A percentile compares a stretch with the other conserved stretches of the same genome.
phyloP scores from a whole-genome alignment of 1,140 invertebrate species.

The Pseudomyrmex cubaensis region DNA sequence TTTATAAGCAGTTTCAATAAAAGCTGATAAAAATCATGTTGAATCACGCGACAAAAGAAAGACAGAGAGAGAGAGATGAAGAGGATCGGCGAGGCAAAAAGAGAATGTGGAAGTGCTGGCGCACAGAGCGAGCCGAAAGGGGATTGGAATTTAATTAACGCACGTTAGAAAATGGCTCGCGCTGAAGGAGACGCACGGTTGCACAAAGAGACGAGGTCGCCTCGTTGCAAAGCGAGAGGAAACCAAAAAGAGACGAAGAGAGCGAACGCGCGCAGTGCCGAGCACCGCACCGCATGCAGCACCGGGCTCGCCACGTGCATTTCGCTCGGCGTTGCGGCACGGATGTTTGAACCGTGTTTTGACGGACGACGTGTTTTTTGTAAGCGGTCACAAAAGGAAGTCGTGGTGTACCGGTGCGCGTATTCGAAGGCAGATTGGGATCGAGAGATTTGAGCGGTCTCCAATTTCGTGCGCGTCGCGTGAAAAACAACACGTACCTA shows the following conservation, averaged over 20 bases:
- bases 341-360: constrained; percentile 47
- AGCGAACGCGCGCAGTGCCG: neutral
- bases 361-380: constrained; percentile 46
- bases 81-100: neutral
- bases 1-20: neutral
- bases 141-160: constrained; percentile 67
- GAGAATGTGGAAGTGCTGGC: neutral
- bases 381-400: neutral
- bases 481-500: neutral
- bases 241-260: constrained; percentile 33
- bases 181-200: constrained; percentile 41
- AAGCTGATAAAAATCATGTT: constrained; percentile 27
- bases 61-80: constrained; percentile 16
- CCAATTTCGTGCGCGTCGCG: neutral
- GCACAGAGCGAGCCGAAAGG: constrained; percentile 31
- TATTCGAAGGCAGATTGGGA: no score
- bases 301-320: constrained; percentile 28
- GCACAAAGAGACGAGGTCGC: constrained; percentile 41
- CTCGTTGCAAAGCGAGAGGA: constrained; percentile 13
- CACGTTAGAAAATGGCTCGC: constrained; percentile 42
- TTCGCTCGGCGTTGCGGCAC: constrained; percentile 39
- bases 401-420: neutral
- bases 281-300: constrained; percentile 1
- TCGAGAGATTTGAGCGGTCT: neutral
- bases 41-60: constrained; percentile 29